Conservation (phyloP, 2,113 vertebrate species). For the Peromyscus maniculatus region DNA sequence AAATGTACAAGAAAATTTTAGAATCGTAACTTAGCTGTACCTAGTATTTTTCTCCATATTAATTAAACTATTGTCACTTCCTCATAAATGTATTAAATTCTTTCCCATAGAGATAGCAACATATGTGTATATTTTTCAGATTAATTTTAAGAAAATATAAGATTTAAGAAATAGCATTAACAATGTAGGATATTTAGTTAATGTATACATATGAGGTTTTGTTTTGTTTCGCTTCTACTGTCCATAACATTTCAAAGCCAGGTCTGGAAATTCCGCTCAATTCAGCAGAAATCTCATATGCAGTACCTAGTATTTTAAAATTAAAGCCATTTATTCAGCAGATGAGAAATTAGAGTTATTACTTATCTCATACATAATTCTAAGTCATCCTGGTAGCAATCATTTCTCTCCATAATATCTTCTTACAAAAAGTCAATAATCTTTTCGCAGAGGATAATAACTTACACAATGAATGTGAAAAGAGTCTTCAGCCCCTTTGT, state of each 20-base stretch:
- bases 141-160: constrained; percentile 28
- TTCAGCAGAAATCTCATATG: constrained; percentile 86
- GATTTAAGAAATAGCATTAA: background rate
- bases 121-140: background rate
- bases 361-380: constrained; percentile 90
- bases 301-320: constrained; percentile 83
- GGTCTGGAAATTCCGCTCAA: constrained; percentile 81
- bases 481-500: constrained; percentile 77
- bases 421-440: constrained; percentile 88
- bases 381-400: constrained; percentile 81
- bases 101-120: background rate
- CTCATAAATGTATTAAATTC: background rate
- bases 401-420: constrained; percentile 79
- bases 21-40: background rate
- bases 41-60: background rate
- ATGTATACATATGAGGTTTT: constrained; percentile 6
- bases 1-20: background rate
- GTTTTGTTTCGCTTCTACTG: constrained; percentile 81
- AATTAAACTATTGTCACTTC: background rate
- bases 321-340: constrained; percentile 87
- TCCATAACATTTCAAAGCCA: constrained; percentile 86
- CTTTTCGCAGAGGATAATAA: constrained; percentile 89
- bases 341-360: constrained; percentile 87
- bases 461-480: constrained; percentile 81
- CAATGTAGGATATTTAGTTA: background rate